A percentile compares a stretch with the other conserved stretches of the same genome.
These are phyloP conservation scores for Philypnodon macrostomus DNA, from an alignment of 2,797 vertebrate genomes.

Conservation along the genomic window DNA sequence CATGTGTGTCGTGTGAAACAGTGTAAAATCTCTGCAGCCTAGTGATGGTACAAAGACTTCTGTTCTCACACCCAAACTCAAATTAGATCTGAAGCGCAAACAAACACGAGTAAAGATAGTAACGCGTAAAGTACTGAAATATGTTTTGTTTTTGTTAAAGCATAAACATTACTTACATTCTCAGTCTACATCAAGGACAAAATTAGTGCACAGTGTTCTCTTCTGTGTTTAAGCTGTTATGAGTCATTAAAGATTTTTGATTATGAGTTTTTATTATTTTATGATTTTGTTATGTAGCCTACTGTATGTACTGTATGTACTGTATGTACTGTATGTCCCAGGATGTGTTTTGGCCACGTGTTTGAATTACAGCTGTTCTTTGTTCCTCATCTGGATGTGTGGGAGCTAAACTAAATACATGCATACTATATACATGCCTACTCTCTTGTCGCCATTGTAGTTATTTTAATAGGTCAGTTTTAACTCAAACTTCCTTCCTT, in stretches of 20 bases:
- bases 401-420: not conserved
- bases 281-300: not conserved
- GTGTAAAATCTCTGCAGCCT: not conserved
- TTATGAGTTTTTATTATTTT: not conserved
- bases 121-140: too few species aligned
- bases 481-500: not conserved
- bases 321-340: conserved; percentile 3
- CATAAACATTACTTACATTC: not conserved
- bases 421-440: not conserved
- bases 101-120: not conserved
- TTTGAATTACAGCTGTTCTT: conserved; percentile 31
- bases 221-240: too few species aligned
- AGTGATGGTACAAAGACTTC: not conserved
- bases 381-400: conserved; percentile 24
- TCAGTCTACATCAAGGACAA: not conserved
- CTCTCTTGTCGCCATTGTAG: not conserved
- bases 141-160: too few species aligned
- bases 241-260: too few species aligned
- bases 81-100: not conserved
- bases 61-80: not conserved
- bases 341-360: conserved; percentile 22
- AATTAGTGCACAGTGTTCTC: not conserved
- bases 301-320: not conserved
- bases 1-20: not conserved
- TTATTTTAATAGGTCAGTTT: conserved; percentile 1